Percentiles rank a stretch among this genome's conserved stretches.
Conservation (phyloP, 2,888 invertebrate genomes). For the Podotricha telesiphe region DNA sequence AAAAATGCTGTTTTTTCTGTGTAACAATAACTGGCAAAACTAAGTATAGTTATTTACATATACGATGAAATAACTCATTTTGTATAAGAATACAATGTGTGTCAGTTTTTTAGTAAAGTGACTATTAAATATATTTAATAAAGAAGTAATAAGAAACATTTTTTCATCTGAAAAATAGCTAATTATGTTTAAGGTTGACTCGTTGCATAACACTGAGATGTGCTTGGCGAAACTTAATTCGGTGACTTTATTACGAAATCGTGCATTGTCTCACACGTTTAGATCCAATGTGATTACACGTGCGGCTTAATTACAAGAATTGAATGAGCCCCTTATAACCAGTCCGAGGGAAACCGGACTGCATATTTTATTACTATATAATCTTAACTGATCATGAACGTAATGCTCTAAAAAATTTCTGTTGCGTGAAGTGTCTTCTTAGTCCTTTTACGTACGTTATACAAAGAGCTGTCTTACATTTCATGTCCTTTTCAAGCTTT, state of each 20-base stretch:
- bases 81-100: neutral
- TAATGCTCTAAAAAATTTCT: slow-evolving; percentile 40
- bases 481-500: slow-evolving; percentile 25
- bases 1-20: no score
- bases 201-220: neutral
- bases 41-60: neutral
- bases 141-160: neutral
- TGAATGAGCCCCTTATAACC: slow-evolving; percentile 48
- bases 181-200: slow-evolving; percentile 7
- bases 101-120: neutral
- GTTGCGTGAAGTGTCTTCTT: slow-evolving; percentile 33
- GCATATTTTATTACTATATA: slow-evolving; percentile 15
- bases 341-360: slow-evolving; percentile 34
- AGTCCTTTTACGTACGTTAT: slow-evolving; percentile 31
- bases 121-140: no score
- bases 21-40: no score
- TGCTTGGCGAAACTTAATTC: slow-evolving; percentile 46
- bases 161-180: neutral
- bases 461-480: slow-evolving; percentile 25
- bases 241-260: slow-evolving; percentile 50
- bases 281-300: slow-evolving; percentile 38
- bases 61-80: neutral
- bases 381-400: slow-evolving; percentile 32
- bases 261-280: slow-evolving; percentile 54
- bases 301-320: slow-evolving; percentile 50